phyloP scores from a whole-genome alignment of 1,140 invertebrate species.

The Lycorma delicatula region DNA sequence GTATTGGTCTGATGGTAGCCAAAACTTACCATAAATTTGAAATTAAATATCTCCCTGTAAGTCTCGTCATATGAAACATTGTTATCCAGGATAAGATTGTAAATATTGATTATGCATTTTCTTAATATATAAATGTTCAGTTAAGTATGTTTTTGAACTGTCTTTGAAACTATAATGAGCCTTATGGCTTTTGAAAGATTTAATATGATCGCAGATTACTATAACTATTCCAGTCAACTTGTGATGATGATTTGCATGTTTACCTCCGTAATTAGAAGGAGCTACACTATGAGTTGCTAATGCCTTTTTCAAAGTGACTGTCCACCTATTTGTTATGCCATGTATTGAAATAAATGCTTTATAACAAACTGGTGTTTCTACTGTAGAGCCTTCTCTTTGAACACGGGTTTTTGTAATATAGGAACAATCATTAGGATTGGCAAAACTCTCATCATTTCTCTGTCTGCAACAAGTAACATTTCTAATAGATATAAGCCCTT shows the following conservation, averaged over 20 bases:
- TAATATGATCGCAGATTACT: not conserved
- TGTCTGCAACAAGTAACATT: not conserved
- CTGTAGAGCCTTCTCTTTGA: not conserved
- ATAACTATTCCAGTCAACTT: slow-evolving; percentile 11
- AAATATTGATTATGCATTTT: slow-evolving; percentile 12
- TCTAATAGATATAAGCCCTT: not conserved
- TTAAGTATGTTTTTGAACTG: slow-evolving; percentile 13
- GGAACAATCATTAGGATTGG: not conserved
- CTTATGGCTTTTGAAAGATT: slow-evolving; percentile 14
- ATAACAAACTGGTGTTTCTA: not conserved
- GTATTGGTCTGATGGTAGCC: slow-evolving; percentile 10
- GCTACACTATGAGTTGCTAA: not conserved
- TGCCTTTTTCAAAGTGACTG: not conserved
- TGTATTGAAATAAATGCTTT: not conserved
- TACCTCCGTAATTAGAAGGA: slow-evolving; percentile 6
- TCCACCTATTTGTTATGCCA: slow-evolving; percentile 1
- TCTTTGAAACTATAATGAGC: slow-evolving; percentile 18
- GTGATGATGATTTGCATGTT: slow-evolving; percentile 11
- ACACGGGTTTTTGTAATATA: not conserved
- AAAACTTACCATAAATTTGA: slow-evolving; percentile 15
- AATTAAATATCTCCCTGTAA: slow-evolving; percentile 12
- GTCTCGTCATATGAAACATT: slow-evolving; percentile 16
- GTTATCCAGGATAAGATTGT: not conserved
- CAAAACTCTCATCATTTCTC: not conserved
- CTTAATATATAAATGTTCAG: slow-evolving; percentile 10